Percentiles rank a stretch among this genome's conserved stretches.
phyloP scores from a whole-genome alignment of 2,113 vertebrate species.

The Benitochromis conjunctus region DNA sequence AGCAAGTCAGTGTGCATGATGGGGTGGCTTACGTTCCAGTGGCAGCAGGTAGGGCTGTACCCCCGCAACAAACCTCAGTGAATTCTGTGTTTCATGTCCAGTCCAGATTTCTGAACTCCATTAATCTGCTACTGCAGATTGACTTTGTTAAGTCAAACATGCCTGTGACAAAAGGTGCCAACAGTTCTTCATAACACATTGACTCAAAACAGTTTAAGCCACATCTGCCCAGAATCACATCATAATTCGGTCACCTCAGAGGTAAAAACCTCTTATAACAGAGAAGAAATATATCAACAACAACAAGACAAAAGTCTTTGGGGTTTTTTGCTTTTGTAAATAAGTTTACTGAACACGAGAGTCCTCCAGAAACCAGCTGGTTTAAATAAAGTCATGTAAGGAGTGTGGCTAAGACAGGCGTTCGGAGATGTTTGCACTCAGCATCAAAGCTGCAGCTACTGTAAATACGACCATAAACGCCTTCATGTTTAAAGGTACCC shows the following conservation, averaged over 20 bases:
- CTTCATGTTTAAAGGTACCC: not conserved
- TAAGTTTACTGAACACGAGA: not conserved
- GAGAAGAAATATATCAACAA: not conserved
- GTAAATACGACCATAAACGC: not conserved
- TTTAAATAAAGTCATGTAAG: not conserved
- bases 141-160: not conserved
- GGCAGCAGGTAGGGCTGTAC: not conserved
- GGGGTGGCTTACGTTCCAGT: not conserved
- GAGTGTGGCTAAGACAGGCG: not conserved
- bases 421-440: not conserved
- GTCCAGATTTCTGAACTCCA: not conserved
- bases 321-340: fast-evolving
- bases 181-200: fast-evolving
- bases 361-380: not conserved
- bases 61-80: fast-evolving
- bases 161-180: not conserved
- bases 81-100: not conserved
- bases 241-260: not conserved
- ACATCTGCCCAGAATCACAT: not conserved
- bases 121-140: not conserved
- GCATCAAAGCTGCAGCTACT: not conserved
- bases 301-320: fast-evolving
- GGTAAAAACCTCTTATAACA: not conserved
- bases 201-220: not conserved
- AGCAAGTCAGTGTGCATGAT: not conserved